These are phyloP conservation scores for Ctenicera cuprea DNA, from an alignment of 2,888 invertebrate species.

Conservation along the genomic window DNA sequence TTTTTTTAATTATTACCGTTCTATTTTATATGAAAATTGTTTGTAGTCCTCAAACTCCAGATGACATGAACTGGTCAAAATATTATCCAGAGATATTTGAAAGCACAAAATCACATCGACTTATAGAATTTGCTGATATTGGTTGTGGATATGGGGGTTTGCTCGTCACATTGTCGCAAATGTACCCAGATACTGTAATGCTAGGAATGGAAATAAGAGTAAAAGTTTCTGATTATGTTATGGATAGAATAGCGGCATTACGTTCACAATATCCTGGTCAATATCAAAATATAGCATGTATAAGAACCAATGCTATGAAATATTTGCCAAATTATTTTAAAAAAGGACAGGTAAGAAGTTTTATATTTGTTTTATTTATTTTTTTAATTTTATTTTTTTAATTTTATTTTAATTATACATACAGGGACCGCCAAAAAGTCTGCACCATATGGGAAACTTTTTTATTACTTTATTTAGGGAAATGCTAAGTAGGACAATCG, in stretches of 20 bases:
- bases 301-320: slow-evolving; percentile 99
- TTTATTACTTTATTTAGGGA: no score
- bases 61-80: slow-evolving; percentile 89
- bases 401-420: no score
- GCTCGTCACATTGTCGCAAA: slow-evolving; percentile 90
- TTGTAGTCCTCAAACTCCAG: slow-evolving; percentile 86
- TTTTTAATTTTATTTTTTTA: no score
- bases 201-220: slow-evolving; percentile 98
- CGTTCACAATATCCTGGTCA: slow-evolving; percentile 83
- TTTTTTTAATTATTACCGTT: not conserved
- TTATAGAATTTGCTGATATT: slow-evolving; percentile 94
- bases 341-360: slow-evolving; percentile 87
- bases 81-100: slow-evolving; percentile 80
- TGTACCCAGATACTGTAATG: slow-evolving; percentile 93
- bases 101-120: slow-evolving; percentile 66
- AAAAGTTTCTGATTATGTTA: slow-evolving; percentile 98
- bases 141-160: slow-evolving; percentile 99
- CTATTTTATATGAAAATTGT: slow-evolving; percentile 1
- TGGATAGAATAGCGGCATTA: slow-evolving; percentile 93
- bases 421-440: no score
- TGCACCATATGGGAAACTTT: no score
- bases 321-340: slow-evolving; percentile 97
- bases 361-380: no score
- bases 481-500: no score
- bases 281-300: slow-evolving; percentile 95